Evolutionary conservation across 2,888 invertebrate species (phyloP).

Genomic region (Ophion ventricosus): DNA sequence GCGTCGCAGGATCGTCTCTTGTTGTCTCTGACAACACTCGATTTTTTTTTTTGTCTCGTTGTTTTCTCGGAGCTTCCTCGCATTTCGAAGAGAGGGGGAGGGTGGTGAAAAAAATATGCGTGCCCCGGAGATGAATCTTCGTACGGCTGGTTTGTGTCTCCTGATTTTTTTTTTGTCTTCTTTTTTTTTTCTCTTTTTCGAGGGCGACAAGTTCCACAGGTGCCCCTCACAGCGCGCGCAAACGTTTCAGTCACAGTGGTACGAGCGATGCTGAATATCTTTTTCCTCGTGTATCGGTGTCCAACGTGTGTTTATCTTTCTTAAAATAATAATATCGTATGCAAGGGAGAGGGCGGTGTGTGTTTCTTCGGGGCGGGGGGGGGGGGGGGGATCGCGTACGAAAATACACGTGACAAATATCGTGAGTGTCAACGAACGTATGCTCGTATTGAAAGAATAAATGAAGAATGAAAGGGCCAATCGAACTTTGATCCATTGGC

Average conservation of each 20-base stretch:
- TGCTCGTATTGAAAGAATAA: conserved; percentile 7
- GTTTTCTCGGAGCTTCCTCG: conserved; percentile 7
- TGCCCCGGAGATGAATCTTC: conserved; percentile 50
- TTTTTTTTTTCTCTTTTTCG: background rate
- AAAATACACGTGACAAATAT: conserved; percentile 48
- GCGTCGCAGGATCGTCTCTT: conserved; percentile 52
- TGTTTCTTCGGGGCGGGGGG: conserved; percentile 52
- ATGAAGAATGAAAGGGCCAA: conserved; percentile 48
- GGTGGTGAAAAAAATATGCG: conserved; percentile 21
- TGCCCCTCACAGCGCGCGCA: conserved; percentile 42
- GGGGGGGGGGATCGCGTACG: conserved; percentile 49
- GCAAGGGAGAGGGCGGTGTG: background rate
- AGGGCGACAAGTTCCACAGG: conserved; percentile 57
- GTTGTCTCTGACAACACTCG: conserved; percentile 68
- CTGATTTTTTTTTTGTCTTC: background rate
- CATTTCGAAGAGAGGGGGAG: background rate
- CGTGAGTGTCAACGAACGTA: background rate
- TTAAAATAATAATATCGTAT: conserved; percentile 63
- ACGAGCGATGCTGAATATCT: background rate
- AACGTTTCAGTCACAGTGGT: conserved; percentile 24
- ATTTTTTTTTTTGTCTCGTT: conserved; percentile 13
- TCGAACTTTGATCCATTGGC: conserved; percentile 66
- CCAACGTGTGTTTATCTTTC: conserved; percentile 58
- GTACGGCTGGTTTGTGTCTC: conserved; percentile 49
- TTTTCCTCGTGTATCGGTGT: conserved; percentile 49